Base-by-base conservation (phyloP, 2,888 invertebrate species). In the Molanna angustata region DNA sequence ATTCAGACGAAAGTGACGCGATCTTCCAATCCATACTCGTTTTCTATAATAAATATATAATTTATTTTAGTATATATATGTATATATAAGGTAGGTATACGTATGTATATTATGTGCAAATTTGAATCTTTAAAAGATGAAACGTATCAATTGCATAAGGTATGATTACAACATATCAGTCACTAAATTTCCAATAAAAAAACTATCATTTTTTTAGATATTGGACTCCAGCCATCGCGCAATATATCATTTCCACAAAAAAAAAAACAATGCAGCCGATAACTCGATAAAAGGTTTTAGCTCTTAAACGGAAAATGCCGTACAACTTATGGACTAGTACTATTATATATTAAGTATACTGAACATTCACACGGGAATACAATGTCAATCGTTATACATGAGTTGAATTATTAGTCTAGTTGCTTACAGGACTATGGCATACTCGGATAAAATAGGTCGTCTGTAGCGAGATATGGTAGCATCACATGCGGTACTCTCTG, bases 401-500 rank as follows among this genome's bases (percentile, higher is more conserved):
- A 49, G 47, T 56, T 52, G 49, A 41, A 49, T 56, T 48, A 54
- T 43, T 52, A 55, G 45, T 49, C 55, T 58, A 53, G 22, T 17
- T 49, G 52, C 55, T 58, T 58, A 58, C 17, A 49, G 50, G 54
- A 58, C 57, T 59, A 59, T 52, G 57, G 59, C 56, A 53, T 51
- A 58, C 54, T 53, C 55, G 56, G 53, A 51, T 58, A 40, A 20
- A 32, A 52, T 56, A 45, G 44, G 62, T 64, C 64, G 64, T 64
- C 60, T 64, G 80, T 80, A 81, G 81, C 81, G 79, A 82, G 86
- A 86, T 86, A 86, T 86, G 86, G 82, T 85, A 84, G 83, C 82
- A 85, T 85, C 85, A 85, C 85, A 84, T 72, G 72, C 69, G 58
- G 52, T 35, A 32, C 51, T 61, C 13, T 61, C 60, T 61, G 59